Conservation (phyloP, 2,888 invertebrate genomes). For the Macaria notata region DNA sequence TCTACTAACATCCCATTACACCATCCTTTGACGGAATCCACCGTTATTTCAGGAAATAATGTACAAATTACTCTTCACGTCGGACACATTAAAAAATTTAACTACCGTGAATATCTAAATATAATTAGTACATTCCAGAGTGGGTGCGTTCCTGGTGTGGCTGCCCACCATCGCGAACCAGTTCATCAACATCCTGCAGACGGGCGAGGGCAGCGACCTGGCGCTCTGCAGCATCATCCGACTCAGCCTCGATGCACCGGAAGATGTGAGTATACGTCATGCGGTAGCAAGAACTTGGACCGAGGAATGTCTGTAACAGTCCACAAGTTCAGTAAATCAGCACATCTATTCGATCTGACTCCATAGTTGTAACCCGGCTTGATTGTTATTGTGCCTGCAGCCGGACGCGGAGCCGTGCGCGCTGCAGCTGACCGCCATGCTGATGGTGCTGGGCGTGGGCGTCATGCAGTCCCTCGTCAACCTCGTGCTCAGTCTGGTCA, state of each 20-base stretch:
- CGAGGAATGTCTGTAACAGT: too few species aligned
- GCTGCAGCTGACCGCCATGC: slow-evolving; percentile 50
- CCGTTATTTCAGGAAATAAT: too few species aligned
- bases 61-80: too few species aligned
- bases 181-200: slow-evolving; percentile 52
- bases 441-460: slow-evolving; percentile 53
- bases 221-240: slow-evolving; percentile 56
- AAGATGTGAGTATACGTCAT: slow-evolving; percentile 38
- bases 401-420: slow-evolving; percentile 51
- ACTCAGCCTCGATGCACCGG: slow-evolving; percentile 34
- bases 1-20: too few species aligned
- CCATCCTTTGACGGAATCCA: too few species aligned
- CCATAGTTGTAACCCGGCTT: too few species aligned
- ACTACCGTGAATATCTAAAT: too few species aligned
- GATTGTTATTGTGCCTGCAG: slow-evolving; percentile 34
- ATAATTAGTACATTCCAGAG: slow-evolving; percentile 35
- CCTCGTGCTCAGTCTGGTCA: slow-evolving; percentile 65
- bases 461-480: slow-evolving; percentile 52
- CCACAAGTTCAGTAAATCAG: too few species aligned
- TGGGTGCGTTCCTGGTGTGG: slow-evolving; percentile 60
- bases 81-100: too few species aligned
- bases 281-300: background rate
- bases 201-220: slow-evolving; percentile 49
- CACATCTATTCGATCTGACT: too few species aligned
- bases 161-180: slow-evolving; percentile 61